A percentile compares a stretch with the other conserved stretches of the same genome.
Evolutionary conservation across 1,140 invertebrate genomes (phyloP).

Genomic region (Lerema accius): DNA sequence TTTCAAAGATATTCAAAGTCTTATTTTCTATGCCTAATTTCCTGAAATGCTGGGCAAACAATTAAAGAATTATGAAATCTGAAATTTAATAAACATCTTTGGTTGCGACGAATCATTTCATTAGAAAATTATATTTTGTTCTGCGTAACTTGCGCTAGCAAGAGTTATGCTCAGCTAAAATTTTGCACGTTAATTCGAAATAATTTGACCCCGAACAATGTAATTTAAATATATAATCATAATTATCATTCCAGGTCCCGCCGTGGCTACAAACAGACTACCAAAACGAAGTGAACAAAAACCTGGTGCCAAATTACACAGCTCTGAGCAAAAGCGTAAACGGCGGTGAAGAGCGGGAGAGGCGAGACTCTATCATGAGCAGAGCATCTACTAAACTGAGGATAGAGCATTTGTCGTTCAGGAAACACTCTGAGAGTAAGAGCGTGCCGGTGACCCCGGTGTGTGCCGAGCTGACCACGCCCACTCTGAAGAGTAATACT

Average conservation of each 20-base stretch:
- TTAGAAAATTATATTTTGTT: too few species aligned
- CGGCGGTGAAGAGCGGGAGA: slow-evolving; percentile 65
- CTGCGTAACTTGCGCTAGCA: too few species aligned
- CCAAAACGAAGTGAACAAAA: slow-evolving; percentile 75
- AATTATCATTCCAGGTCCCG: slow-evolving; percentile 89
- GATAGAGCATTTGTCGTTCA: slow-evolving; percentile 75
- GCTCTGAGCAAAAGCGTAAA: slow-evolving; percentile 67
- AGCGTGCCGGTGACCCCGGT: slow-evolving; percentile 66
- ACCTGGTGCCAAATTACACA: slow-evolving; percentile 71
- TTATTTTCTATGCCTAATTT: too few species aligned
- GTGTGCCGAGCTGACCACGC: slow-evolving; percentile 82
- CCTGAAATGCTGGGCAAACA: too few species aligned
- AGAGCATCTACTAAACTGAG: slow-evolving; percentile 71
- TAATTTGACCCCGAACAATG: too few species aligned
- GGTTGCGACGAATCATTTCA: too few species aligned
- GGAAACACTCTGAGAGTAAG: slow-evolving; percentile 59
- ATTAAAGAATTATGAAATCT: too few species aligned
- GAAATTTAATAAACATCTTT: too few species aligned
- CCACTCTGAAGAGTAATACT: slow-evolving; percentile 61
- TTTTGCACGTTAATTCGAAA: too few species aligned
- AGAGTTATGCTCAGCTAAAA: too few species aligned
- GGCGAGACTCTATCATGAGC: slow-evolving; percentile 74
- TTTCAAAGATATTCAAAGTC: too few species aligned
- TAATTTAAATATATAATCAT: too few species aligned
- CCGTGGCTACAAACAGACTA: slow-evolving; percentile 89